Evolutionary conservation across 2,888 invertebrate species (phyloP), one percentile per base, ranked within the genome.

Genomic region (Cryptophagus acutangulus): DNA sequence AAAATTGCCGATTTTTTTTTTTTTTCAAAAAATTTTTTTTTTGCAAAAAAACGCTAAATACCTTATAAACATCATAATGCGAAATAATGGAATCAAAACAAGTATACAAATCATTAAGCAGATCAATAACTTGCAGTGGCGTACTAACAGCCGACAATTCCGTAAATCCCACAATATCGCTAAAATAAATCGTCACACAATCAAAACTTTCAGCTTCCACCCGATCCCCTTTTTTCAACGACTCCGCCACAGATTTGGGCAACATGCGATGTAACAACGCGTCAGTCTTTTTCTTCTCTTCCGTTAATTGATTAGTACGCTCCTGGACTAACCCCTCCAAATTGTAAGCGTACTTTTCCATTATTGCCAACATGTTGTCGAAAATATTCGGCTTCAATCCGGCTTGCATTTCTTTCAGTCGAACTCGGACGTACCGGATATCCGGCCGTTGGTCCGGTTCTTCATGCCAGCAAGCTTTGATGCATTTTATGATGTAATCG

Each of bases 261-360:
- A 92, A 67, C 90, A 91, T 91, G 58, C 89, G 75, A 54, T 87
- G 84, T 1, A 91, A 71, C 2, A 91, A 70, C 47, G 85, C 84
- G 56, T 91, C 90, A 0, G 89, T 89, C 63, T 88, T 82, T 63
- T 84, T 80, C 63, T 91, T 90, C 68, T 91, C 91, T 62, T 86
- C 84, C 31, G 82, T 74, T 39, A 91, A 71, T 57, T 87, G 82
- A 54, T 82, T 82, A 0, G 90, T 90, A 43, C 89, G 73, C 57
- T 88, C 87, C 46, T 87, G 86, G 0, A 91, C 88, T 28, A 89
- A 70, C 0, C 84, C 81, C 62, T 91, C 91, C 45, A 92, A 67
- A 67, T 90, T 89, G 28, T 84, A 84, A 1, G 90, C 89, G 61
- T 92, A 90, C 62, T 89, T 89, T 67, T 91, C 90, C 90, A 91